phyloP scores from a whole-genome alignment of 2,797 vertebrate genomes.

The Trachops cirrhosus region DNA sequence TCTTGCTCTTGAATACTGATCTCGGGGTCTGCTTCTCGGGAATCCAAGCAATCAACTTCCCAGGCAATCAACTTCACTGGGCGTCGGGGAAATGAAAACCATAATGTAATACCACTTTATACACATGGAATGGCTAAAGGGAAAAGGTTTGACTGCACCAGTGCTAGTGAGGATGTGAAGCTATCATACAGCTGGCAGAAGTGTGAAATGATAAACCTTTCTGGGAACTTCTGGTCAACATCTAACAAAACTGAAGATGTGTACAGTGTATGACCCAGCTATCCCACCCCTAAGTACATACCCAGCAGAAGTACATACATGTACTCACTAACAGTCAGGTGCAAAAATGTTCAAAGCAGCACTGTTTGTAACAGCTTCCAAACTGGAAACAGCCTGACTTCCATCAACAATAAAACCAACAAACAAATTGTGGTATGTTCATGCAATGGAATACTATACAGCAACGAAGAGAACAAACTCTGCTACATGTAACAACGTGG shows the following conservation, averaged over 20 bases:
- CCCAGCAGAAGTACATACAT: not conserved
- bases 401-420: not conserved
- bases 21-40: not conserved
- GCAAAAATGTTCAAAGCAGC: not conserved
- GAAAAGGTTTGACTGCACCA: rapidly evolving
- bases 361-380: not conserved
- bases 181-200: not conserved
- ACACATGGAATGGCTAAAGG: not conserved
- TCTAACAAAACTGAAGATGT: not conserved
- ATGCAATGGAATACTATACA: not conserved
- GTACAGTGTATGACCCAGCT: not conserved
- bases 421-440: not conserved
- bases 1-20: not conserved
- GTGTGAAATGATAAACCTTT: not conserved
- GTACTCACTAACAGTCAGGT: not conserved
- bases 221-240: not conserved
- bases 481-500: not conserved
- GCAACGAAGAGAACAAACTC: not conserved
- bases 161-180: not conserved
- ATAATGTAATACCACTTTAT: not conserved
- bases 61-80: not conserved
- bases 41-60: too few species aligned
- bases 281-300: not conserved
- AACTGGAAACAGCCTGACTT: not conserved
- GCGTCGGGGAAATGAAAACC: not conserved